Percentiles rank a stretch among this genome's conserved stretches.
Conservation (phyloP, 2,113 vertebrate species). For the Hemiscyllium ocellatum region DNA sequence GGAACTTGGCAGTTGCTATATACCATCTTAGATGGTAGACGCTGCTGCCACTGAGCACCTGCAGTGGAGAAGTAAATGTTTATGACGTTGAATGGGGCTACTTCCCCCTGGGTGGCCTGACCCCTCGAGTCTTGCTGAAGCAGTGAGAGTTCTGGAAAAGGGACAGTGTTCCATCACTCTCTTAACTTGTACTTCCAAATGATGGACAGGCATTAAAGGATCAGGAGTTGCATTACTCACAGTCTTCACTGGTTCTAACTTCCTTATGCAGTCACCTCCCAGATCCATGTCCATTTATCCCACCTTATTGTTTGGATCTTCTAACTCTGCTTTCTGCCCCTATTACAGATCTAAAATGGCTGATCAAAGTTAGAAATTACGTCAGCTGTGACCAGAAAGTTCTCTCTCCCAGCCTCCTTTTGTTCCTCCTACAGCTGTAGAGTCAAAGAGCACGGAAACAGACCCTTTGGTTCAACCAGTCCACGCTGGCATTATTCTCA, state of each 20-base stretch:
- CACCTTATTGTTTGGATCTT: not conserved
- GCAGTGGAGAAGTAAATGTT: not conserved
- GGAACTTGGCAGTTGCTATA: not conserved
- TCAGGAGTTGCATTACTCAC: not conserved
- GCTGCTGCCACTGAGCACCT: not conserved
- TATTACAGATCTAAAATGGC: not conserved
- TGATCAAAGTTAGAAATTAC: not conserved
- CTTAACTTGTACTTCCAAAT: not conserved
- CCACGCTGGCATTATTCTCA: no score
- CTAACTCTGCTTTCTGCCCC: not conserved
- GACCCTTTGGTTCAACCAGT: no score
- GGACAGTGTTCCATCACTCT: no score
- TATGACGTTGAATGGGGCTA: not conserved
- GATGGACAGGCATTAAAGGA: not conserved
- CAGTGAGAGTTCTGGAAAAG: not conserved
- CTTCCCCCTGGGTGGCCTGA: not conserved
- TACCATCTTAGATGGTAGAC: not conserved
- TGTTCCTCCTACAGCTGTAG: not conserved
- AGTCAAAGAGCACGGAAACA: no score
- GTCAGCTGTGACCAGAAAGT: not conserved
- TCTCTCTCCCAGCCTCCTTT: not conserved
- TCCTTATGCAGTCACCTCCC: not conserved
- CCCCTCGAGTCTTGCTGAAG: no score
- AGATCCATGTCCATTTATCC: not conserved
- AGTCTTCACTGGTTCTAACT: not conserved